Conservation (phyloP, 2,113 vertebrate genomes). For the Leptosomus discolor region DNA sequence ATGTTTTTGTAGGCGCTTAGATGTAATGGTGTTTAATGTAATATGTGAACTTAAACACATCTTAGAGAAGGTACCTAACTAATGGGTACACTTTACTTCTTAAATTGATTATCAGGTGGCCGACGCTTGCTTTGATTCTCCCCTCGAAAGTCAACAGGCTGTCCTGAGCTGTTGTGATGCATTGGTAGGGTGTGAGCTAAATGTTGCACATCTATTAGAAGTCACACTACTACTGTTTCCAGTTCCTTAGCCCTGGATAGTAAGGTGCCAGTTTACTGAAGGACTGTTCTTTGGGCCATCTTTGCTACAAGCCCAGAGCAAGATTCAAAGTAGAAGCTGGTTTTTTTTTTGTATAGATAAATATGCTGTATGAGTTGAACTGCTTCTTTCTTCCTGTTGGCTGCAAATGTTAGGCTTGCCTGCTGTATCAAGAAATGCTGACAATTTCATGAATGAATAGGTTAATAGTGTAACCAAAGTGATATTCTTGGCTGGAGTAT, state of each 20-base stretch:
- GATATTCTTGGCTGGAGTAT: background rate
- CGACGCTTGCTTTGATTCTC: background rate
- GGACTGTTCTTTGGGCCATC: background rate
- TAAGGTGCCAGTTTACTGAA: background rate
- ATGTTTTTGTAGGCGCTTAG: background rate
- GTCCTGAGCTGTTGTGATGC: background rate
- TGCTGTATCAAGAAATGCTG: background rate
- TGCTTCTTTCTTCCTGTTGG: background rate
- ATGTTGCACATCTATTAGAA: background rate
- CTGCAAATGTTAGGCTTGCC: background rate
- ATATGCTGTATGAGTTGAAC: background rate
- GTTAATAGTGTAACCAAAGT: background rate
- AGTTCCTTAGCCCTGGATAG: background rate
- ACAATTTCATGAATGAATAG: background rate
- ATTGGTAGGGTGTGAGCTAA: background rate
- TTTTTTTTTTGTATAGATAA: background rate
- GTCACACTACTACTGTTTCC: fast-evolving
- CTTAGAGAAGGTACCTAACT: background rate
- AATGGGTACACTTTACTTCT: background rate
- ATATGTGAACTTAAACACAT: background rate
- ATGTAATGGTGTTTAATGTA: background rate
- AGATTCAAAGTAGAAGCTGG: background rate
- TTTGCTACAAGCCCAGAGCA: background rate
- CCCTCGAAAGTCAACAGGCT: background rate
- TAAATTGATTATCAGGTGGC: background rate